Conservation (phyloP, 2,888 invertebrate species). For the Torymus texanus region DNA sequence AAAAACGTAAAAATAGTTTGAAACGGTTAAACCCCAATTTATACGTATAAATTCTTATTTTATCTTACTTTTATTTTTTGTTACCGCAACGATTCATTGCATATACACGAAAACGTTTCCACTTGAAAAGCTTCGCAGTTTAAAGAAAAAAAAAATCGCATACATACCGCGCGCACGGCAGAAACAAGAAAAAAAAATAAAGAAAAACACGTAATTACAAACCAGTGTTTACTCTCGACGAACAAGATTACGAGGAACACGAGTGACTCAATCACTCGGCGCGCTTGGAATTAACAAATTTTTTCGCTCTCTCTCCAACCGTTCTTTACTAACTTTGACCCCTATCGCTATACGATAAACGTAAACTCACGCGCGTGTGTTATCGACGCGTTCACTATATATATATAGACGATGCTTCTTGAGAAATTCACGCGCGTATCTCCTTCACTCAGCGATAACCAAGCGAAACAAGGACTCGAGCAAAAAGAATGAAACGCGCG, state of each 20-base stretch:
- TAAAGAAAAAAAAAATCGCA: too few species aligned
- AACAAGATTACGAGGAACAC: neutral
- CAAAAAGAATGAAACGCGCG: constrained; percentile 11
- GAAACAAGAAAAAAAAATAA: too few species aligned
- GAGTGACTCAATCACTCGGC: constrained; percentile 8
- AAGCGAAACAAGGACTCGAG: neutral
- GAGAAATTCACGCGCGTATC: constrained; percentile 27
- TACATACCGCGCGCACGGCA: too few species aligned
- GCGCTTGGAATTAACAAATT: neutral
- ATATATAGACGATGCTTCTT: neutral
- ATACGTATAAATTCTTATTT: too few species aligned
- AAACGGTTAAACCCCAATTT: too few species aligned
- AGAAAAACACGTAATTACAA: neutral
- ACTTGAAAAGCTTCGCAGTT: too few species aligned
- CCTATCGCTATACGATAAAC: constrained; percentile 25
- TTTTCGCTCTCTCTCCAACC: neutral
- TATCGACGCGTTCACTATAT: neutral
- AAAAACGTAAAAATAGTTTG: too few species aligned
- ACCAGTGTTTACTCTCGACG: neutral
- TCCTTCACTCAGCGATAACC: neutral
- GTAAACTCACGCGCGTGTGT: too few species aligned
- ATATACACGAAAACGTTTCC: too few species aligned
- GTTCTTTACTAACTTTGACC: constrained; percentile 46
- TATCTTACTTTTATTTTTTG: too few species aligned
- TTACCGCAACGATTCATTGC: too few species aligned